Conservation (phyloP, 2,888 invertebrate species). For the Cepaea hortensis region DNA sequence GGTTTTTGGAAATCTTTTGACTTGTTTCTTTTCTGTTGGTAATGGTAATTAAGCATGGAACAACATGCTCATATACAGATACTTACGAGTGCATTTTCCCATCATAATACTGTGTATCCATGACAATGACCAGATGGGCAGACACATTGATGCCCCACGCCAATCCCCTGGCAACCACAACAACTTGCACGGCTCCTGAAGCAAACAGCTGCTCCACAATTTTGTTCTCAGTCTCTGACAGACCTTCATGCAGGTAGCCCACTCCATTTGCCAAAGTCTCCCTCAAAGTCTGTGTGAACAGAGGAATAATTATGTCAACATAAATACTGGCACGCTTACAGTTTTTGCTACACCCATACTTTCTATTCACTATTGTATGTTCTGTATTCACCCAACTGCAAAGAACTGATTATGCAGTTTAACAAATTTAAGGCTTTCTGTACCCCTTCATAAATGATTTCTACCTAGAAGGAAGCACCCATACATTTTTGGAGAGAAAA, state of each 20-base stretch:
- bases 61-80: too few species aligned
- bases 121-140: conserved; percentile 95
- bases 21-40: too few species aligned
- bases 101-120: conserved; percentile 95
- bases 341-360: too few species aligned
- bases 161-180: conserved; percentile 92
- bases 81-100: conserved; percentile 80
- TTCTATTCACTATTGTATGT: too few species aligned
- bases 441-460: too few species aligned
- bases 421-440: too few species aligned
- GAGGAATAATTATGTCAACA: background rate
- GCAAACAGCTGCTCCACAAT: conserved; percentile 95
- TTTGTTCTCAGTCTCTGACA: conserved; percentile 88
- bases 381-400: too few species aligned
- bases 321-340: background rate
- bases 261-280: conserved; percentile 96
- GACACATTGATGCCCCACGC: conserved; percentile 93
- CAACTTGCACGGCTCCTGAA: conserved; percentile 90
- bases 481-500: too few species aligned
- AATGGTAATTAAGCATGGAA: too few species aligned
- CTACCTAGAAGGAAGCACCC: too few species aligned
- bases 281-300: conserved; percentile 83
- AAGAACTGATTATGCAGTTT: too few species aligned
- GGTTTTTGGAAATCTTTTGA: too few species aligned
- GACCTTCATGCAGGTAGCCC: conserved; percentile 97